Evolutionary conservation across 2,113 vertebrate genomes (phyloP), one percentile per base, ranked within the genome.

Genomic region (Actenoides lindsayi): DNA sequence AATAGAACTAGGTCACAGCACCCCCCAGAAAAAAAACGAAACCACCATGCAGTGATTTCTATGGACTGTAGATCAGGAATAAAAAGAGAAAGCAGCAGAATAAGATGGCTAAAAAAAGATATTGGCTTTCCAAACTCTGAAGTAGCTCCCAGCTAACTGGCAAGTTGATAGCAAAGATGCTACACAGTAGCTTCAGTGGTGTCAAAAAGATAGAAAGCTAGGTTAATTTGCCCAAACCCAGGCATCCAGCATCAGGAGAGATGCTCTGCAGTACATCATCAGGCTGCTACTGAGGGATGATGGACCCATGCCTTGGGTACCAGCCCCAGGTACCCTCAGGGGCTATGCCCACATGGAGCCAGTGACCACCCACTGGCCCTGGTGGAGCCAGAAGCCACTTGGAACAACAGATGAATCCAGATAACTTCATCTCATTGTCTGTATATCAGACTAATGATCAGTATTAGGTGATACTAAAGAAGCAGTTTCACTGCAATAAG

Each of bases 301-400:
- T 39, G 67, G 68, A 23, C 19, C 5, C 19, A 33, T 0, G 0
- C n/a, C 3, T 2, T 30, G 25, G 33, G 28, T 31, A 28, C 25
- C 13, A 80, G 28, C 18, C 14, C 14, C 39, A 23, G 33, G 15
- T 27, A 10, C 35, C 25, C 27, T 21, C 27, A 37, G 23, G 33
- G 10, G 8, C 42, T 87, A 20, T 30, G 44, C 27, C 53, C 31
- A 7, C 1, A 1, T 3, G 6, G 17, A 69, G 24, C n/a, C 6
- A 1, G 16, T 63, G 67, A 37, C 23, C 14, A 35, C 7, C 42
- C 54, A 6, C n/a, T 54, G 10, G 31, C 30, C 21, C 24, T 50
- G 14, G 5, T n/a, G 35, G 33, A 83, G 25, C 21, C 4, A 0
- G 17, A 51, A 62, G 33, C 33, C 30, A 11, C 25, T n/a, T 18